Evolutionary conservation across 2,797 vertebrate genomes (phyloP), one percentile per base, ranked within the genome.

Genomic region (Pogonophryne albipinna): DNA sequence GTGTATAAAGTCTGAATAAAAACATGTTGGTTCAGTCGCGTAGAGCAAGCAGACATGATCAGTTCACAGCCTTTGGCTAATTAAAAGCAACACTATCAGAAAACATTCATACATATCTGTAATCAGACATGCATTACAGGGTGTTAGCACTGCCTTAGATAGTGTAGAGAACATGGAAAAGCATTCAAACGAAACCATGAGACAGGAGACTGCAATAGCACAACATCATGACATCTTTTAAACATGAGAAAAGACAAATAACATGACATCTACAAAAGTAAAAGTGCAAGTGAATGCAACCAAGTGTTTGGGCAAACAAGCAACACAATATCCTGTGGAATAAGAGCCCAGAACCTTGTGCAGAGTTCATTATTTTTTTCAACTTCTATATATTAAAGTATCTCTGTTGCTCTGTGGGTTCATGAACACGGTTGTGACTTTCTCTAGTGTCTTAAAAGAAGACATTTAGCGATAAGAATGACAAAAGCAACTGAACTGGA

Each of bases 381-480:
- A 51, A 50, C 46, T 65, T 59, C 31, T 52, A 60, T 71, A 59
- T 42, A 59, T 65, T 71, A 67, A 75, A 79, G 72, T 12, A 74
- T 61, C 57, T 72, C 50, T 77, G 64, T 82, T 75, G 23, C 57
- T 38, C 11, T 51, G 57, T 2, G 11, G 17, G 45, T 4, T 56
- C 0, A 4, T 55, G 63, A 17, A 76, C 46, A 63, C 8, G 10
- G 62, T 73, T 72, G 31, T 38, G 49, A 75, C 60, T 74, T 86
- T 70, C 68, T 66, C 55, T 53, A 66, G 53, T 74, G 64, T 51
- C 55, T 80, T 78, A 71, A 79, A 84, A 82, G 80, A 80, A 80
- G 71, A 82, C 80, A 68, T 77, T 65, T 52, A 58, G 45, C 1
- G 64, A 82, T 86, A 84, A 82, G 45, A 69, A 44, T 82, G 85